Base-by-base conservation (phyloP, 2,113 vertebrate genomes). In the Clinocottus analis region DNA sequence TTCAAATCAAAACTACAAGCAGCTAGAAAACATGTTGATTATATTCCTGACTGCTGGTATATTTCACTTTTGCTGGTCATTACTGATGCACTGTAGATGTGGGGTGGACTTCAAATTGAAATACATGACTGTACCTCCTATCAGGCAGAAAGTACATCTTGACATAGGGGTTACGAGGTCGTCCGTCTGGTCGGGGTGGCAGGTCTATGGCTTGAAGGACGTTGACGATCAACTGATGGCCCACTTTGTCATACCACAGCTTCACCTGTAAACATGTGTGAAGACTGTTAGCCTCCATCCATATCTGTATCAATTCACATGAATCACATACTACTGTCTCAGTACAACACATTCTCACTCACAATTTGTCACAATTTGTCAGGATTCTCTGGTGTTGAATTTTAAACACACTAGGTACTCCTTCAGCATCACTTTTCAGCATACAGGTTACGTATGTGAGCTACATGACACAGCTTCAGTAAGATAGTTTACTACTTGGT, bases 91-190 rank as follows among this genome's bases (percentile, higher is more conserved):
- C 19, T 37, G 8, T 45, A 37, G 7, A n/a, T 71, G 13, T 37
- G 13, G 47, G 31, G 25, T 10, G 25, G 27, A 25, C 21, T 25
- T 7, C 8, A 55, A 14, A 61, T 12, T 45, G 5, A 35, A 49
- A 49, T 0, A 23, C 7, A 47, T 14, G 37, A 45, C 11, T 64
- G 63, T 59, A 95, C 95, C 95, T 94, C 45, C 95, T 84, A 60
- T 99, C 98, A 65, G 98, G 98, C 88, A 99, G 97, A 93, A 99
- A 99, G 93, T 99, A 99, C 97, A 99, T 99, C 94, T 99, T 99
- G 85, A 99, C 97, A 81, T 99, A 99, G 31, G 97, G 97, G 92
- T 99, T 99, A 64, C 97, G 95, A 49, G 98, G 97, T 56, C 97
- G 95, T 45, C 97, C 97, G 56, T 99, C 98, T 58, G 92, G 93